Percentiles rank a stretch among this genome's conserved stretches.
phyloP scores from a whole-genome alignment of 2,113 vertebrate genomes.

The Mustela lutreola region DNA sequence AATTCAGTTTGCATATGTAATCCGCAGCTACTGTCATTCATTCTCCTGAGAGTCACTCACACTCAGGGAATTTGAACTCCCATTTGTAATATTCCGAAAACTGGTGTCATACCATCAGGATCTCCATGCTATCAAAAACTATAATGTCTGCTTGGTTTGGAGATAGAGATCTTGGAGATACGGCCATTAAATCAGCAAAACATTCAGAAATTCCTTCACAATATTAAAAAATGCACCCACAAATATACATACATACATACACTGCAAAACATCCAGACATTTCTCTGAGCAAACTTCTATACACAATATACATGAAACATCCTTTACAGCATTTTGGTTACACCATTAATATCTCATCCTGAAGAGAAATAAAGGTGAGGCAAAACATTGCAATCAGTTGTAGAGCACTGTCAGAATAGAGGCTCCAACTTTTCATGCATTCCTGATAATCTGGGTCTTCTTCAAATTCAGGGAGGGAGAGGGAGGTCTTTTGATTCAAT shows the following conservation, averaged over 20 bases:
- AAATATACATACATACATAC: neutral
- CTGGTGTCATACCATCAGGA: neutral
- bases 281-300: neutral
- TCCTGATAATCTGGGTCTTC: neutral
- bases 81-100: neutral
- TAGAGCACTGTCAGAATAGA: neutral
- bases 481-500: neutral
- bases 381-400: neutral
- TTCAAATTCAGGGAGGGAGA: neutral
- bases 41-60: neutral
- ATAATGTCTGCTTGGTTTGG: neutral
- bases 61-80: neutral
- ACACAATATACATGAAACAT: neutral
- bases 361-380: neutral
- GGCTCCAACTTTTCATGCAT: neutral
- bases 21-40: neutral
- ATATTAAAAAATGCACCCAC: neutral
- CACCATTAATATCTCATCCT: neutral
- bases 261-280: neutral
- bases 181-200: neutral
- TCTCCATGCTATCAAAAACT: neutral
- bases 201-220: neutral
- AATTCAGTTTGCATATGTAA: neutral
- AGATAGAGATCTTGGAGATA: neutral
- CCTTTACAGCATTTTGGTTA: neutral